phyloP scores from a whole-genome alignment of 2,113 vertebrate species.

The Brachirus orientalis region DNA sequence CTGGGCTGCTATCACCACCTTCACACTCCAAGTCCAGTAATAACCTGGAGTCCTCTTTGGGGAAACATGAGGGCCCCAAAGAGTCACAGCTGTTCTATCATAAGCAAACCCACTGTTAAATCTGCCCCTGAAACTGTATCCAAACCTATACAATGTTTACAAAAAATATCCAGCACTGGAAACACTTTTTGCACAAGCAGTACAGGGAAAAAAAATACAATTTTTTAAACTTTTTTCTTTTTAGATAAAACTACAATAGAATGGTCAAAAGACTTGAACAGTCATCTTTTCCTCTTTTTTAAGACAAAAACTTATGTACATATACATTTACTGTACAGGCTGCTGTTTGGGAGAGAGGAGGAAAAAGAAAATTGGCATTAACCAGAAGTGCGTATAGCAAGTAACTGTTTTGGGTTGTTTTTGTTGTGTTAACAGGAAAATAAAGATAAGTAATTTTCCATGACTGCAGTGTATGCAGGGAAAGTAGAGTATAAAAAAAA shows the following conservation, averaged over 20 bases:
- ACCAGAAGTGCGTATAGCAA: slow-evolving; percentile 54
- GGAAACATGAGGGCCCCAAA: slow-evolving; percentile 33
- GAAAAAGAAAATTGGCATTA: slow-evolving; percentile 41
- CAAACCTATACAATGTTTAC: slow-evolving; percentile 67
- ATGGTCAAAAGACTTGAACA: slow-evolving; percentile 77
- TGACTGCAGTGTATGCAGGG: slow-evolving; percentile 19
- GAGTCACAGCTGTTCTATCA: slow-evolving; percentile 39
- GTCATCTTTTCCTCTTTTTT: slow-evolving; percentile 61
- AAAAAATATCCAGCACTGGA: slow-evolving; percentile 61
- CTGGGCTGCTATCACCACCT: background rate
- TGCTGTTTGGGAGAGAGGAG: slow-evolving; percentile 44
- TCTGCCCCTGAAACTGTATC: slow-evolving; percentile 59
- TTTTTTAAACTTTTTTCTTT: slow-evolving; percentile 67
- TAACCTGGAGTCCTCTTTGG: slow-evolving; percentile 30
- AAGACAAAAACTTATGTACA: slow-evolving; percentile 83
- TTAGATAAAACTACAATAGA: slow-evolving; percentile 84
- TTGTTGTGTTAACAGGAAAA: slow-evolving; percentile 41
- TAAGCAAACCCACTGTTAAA: slow-evolving; percentile 39
- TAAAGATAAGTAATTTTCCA: slow-evolving; percentile 36
- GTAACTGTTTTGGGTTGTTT: slow-evolving; percentile 58
- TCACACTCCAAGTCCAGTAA: slow-evolving; percentile 4
- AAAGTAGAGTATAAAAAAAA: slow-evolving; percentile 26
- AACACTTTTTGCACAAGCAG: slow-evolving; percentile 67
- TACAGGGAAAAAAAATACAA: slow-evolving; percentile 65
- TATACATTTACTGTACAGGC: slow-evolving; percentile 81